Percentiles rank a stretch among this genome's conserved stretches.
These are phyloP conservation scores for Desmodus rotundus DNA, from an alignment of 2,113 vertebrate genomes.

Conservation along the genomic window DNA sequence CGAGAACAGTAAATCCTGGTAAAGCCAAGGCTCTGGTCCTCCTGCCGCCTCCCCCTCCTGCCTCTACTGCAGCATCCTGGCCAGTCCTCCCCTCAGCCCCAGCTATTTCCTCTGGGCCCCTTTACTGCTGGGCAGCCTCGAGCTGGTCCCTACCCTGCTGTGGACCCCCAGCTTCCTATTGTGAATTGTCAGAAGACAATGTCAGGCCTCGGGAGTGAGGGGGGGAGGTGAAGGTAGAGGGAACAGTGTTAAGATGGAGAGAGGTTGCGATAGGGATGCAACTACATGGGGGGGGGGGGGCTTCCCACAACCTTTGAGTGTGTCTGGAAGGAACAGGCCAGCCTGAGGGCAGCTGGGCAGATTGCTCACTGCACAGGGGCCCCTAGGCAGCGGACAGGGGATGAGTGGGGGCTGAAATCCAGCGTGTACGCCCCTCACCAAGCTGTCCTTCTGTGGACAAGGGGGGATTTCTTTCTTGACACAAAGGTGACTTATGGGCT, in stretches of 20 bases:
- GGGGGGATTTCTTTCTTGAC: neutral
- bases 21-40: slow-evolving; percentile 30
- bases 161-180: neutral
- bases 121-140: slow-evolving; percentile 9
- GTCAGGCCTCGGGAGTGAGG: neutral
- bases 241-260: neutral
- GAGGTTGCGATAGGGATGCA: neutral
- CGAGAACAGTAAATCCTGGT: slow-evolving; percentile 69
- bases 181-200: neutral
- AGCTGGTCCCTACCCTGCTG: neutral
- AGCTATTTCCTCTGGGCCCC: neutral
- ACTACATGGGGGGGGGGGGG: neutral
- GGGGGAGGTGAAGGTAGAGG: neutral
- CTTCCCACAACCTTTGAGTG: neutral
- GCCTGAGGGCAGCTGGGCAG: neutral
- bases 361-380: neutral
- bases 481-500: neutral
- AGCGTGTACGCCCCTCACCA: neutral
- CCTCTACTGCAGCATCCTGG: neutral
- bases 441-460: neutral
- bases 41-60: neutral
- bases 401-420: neutral
- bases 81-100: neutral
- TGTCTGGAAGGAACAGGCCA: neutral
- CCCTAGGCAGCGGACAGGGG: neutral